Base-by-base conservation (phyloP, 2,797 vertebrate genomes). In the Aselliscus stoliczkanus region DNA sequence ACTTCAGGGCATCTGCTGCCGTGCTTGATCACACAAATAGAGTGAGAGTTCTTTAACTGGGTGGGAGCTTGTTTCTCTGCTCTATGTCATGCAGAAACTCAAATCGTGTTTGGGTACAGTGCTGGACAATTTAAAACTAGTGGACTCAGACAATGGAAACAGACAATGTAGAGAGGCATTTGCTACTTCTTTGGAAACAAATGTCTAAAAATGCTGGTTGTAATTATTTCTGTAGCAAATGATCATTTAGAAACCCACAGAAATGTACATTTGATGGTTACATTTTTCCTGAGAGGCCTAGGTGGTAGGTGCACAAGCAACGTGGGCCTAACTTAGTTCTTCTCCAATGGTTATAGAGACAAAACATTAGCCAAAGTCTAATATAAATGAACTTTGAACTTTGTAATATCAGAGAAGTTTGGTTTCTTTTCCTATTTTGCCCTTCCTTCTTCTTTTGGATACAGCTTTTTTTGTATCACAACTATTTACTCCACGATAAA, bases 101-200 rank as follows among this genome's bases (percentile, higher is more conserved):
- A 96, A 94, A 75, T 9, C 11, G 0, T 8, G 58, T 65, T 94
- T 58, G 31, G 52, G 69, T 34, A 60, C 29, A 10, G 65, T 79
- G n/a, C 14, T 54, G 42, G 39, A 52, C n/a, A 94, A 25, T 29
- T 92, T 97, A 90, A 73, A 97, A 39, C 34, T 76, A 96, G 86
- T 37, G 82, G 60, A 70, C 20, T 85, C 70, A 27, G 52, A 15
- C 83, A 42, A 42, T 42, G 9, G 44, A 52, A 96, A 75, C 4
- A 95, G 92, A 54, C 31, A 94, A 89, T 25, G 52, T 29, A 47
- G 31, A 87, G 10, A 95, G 56, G 42, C 18, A 54, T 11, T 34
- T 88, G 39, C 80, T 39, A 69, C n/a, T 31, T 93, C 90, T 54
- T 25, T 17, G 23, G 23, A 69, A 87, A 77, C n/a, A 52, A 96